Base-by-base conservation (phyloP, 2,888 invertebrate genomes). In the Tuberolachnus salignus region DNA sequence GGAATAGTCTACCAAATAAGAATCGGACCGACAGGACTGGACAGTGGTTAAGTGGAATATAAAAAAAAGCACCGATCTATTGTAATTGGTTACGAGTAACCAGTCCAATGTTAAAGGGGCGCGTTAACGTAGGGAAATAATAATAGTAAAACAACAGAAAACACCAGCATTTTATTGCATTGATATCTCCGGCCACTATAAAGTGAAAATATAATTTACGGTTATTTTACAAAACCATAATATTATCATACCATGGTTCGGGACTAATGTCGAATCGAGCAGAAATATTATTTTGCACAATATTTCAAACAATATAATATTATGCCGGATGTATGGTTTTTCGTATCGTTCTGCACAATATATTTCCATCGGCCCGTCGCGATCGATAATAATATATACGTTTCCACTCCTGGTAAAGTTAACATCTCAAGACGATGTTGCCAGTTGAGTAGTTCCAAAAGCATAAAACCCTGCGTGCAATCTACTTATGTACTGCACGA, bases 371-470 rank as follows among this genome's bases (percentile, higher is more conserved):
- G 9, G 57, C 57, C 34, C 10, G 44, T 57, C 21, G 19, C 75
- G 75, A 78, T 78, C 75, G 75, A 78, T 78, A 78, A 26, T 49
- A n/a, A n/a, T n/a, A n/a, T n/a, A 34, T 34, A 21, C 49, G 42
- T 49, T 34, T 34, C 75, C 67, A 10, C 74, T 69, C 51, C 67
- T 57, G 49, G 59, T 67, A 34, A 34, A 59, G 75, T 67, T 66
- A 57, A 3, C 67, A 57, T 69, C 73, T 78, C 75, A 51, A 67
- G 57, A 78, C 75, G 66, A 78, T 67, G 75, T 78, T 78, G 75
- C 75, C 75, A 67, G 49, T 57, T 49, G 57, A 66, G 49, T 51
- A 23, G 59, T 72, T 46, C 46, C 46, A 46, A 46, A 67, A 46
- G 67, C 23, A 53, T 66, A 66, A 75, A 75, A 73, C 63, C 59